These are phyloP conservation scores for Eupithecia pulchellata DNA, from an alignment of 2,888 invertebrate species.

Conservation along the genomic window DNA sequence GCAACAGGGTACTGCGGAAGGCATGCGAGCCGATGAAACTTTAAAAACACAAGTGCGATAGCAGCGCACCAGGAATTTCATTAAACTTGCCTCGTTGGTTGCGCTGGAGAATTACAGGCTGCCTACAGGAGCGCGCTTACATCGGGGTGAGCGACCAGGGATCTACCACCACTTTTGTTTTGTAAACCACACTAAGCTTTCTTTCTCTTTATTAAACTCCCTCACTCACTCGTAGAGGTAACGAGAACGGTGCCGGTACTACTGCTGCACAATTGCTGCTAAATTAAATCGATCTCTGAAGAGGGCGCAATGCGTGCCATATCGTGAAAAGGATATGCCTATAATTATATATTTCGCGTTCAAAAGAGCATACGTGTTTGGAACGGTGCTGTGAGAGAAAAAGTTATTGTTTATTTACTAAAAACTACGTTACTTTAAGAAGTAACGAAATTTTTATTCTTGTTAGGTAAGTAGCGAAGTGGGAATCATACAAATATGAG, in stretches of 20 bases:
- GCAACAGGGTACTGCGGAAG: neutral
- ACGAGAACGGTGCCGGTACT: neutral
- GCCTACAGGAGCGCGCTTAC: conserved; percentile 21
- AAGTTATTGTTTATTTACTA: too few species aligned
- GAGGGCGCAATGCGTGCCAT: too few species aligned
- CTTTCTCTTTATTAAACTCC: neutral
- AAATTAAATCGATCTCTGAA: neutral
- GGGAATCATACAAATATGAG: too few species aligned
- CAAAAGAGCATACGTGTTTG: too few species aligned
- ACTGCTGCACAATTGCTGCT: neutral
- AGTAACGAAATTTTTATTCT: too few species aligned
- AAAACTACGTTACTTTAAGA: too few species aligned
- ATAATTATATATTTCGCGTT: too few species aligned
- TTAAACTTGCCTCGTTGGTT: conserved; percentile 74
- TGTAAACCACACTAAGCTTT: neutral
- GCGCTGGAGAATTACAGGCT: conserved; percentile 64
- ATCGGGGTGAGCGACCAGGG: neutral
- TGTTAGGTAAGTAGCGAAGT: too few species aligned
- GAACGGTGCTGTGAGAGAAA: too few species aligned
- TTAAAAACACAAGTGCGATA: conserved; percentile 52
- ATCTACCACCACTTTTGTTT: neutral
- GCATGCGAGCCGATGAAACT: conserved; percentile 32
- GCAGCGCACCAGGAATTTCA: conserved; percentile 68
- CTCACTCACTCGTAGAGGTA: neutral
- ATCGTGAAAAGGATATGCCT: too few species aligned